phyloP scores from a whole-genome alignment of 2,797 vertebrate species.

The Rhynchonycteris naso region DNA sequence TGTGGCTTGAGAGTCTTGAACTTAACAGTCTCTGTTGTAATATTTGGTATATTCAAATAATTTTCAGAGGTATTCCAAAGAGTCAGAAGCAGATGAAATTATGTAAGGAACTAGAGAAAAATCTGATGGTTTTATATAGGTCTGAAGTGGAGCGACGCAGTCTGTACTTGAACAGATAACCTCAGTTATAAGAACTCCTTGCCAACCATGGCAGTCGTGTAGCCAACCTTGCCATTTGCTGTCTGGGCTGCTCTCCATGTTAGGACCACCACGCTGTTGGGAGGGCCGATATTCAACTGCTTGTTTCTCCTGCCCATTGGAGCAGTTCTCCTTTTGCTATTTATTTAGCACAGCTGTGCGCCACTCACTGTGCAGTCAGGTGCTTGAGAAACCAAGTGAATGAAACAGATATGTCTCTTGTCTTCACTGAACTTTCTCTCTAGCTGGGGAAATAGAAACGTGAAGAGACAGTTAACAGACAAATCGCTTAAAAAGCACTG shows the following conservation, averaged over 20 bases:
- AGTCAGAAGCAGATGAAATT: neutral
- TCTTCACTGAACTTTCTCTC: conserved; percentile 11
- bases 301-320: neutral
- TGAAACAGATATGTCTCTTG: neutral
- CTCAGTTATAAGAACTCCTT: neutral
- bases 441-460: neutral
- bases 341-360: conserved; percentile 14
- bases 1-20: neutral
- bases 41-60: neutral
- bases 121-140: neutral
- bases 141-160: neutral
- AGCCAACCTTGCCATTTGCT: neutral
- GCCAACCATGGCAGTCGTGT: neutral
- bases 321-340: conserved; percentile 40
- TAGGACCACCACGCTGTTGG: neutral
- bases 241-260: neutral
- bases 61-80: conserved; percentile 23
- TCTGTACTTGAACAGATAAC: neutral
- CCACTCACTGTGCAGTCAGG: neutral
- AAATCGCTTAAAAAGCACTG: neutral
- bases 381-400: neutral
- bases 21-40: neutral
- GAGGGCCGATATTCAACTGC: neutral
- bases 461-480: neutral
- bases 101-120: neutral